These are phyloP conservation scores for Semicossyphus pulcher DNA, from an alignment of 2,113 vertebrate species.

Conservation along the genomic window DNA sequence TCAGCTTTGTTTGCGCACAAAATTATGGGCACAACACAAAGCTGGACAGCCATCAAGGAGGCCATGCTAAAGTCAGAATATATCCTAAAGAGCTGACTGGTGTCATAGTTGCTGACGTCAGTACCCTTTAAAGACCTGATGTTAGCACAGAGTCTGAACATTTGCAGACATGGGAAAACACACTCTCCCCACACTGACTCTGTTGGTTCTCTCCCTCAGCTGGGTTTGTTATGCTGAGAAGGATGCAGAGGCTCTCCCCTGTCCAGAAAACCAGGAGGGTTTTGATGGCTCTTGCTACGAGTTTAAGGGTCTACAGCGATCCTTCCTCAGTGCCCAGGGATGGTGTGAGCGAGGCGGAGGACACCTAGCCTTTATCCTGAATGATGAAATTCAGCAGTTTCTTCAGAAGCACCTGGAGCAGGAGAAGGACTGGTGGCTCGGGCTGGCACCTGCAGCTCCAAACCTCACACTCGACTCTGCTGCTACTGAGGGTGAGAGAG, in stretches of 20 bases:
- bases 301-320: constrained; percentile 82
- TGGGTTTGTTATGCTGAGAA: constrained; percentile 60
- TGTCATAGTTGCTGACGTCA: constrained; percentile 52
- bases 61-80: constrained; percentile 39
- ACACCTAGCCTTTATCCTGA: constrained; percentile 90
- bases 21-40: constrained; percentile 71
- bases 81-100: constrained; percentile 13
- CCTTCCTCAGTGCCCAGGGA: constrained; percentile 86
- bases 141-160: constrained; percentile 29
- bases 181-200: constrained; percentile 40
- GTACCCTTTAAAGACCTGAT: constrained; percentile 61
- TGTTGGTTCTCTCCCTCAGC: constrained; percentile 61
- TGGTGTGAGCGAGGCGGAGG: constrained; percentile 94
- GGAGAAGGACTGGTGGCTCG: constrained; percentile 92
- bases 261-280: constrained; percentile 85
- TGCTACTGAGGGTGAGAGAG: constrained; percentile 74
- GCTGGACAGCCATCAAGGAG: constrained; percentile 40
- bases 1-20: constrained; percentile 65
- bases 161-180: constrained; percentile 65
- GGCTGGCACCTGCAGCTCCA: constrained; percentile 82
- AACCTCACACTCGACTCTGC: constrained; percentile 83
- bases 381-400: constrained; percentile 89
- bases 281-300: constrained; percentile 92
- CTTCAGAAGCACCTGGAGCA: constrained; percentile 86
- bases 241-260: constrained; percentile 62